Evolutionary conservation across 2,888 invertebrate genomes (phyloP), one percentile per base, ranked within the genome.

Genomic region (Azorinus chamasolen): DNA sequence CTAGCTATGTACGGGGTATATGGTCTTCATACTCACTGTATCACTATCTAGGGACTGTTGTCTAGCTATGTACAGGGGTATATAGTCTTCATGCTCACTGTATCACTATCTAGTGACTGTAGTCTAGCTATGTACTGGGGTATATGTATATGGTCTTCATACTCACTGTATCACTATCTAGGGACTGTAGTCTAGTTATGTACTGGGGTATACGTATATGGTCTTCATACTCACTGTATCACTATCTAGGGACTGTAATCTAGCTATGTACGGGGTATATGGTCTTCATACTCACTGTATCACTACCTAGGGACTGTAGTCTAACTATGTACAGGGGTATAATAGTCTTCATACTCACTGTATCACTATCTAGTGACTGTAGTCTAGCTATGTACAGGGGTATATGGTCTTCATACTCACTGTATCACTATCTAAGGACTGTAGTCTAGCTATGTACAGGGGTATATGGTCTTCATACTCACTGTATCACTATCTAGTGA

Each of bases 41-140:
- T n/a, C n/a, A n/a, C n/a, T n/a, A n/a, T n/a, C n/a, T n/a, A n/a
- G n/a, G n/a, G n/a, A n/a, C n/a, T n/a, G n/a, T n/a, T n/a, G n/a
- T n/a, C n/a, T n/a, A n/a, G n/a, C n/a, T n/a, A n/a, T n/a, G n/a
- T n/a, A n/a, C n/a, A n/a, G n/a, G n/a, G n/a, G n/a, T n/a, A n/a
- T n/a, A n/a, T n/a, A n/a, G n/a, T n/a, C n/a, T n/a, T n/a, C n/a
- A n/a, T n/a, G n/a, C n/a, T n/a, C n/a, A 92, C 89, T 89, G 91
- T 91, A 41, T 91, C 88, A 51, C 84, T 85, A 90, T 97, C 97
- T 20, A 98, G 93, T 25, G 95, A 95, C 89, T 96, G 96, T 57
- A 98, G 94, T 92, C 97, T 96, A 6, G 97, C 95, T 54, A 96
- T 94, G 92, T 97, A 96, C 3, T 96, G 95, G 14, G 96, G 96